Evolutionary conservation across 1,140 invertebrate genomes (phyloP), one percentile per base, ranked within the genome.

Genomic region (Drosophila nigromelanica): DNA sequence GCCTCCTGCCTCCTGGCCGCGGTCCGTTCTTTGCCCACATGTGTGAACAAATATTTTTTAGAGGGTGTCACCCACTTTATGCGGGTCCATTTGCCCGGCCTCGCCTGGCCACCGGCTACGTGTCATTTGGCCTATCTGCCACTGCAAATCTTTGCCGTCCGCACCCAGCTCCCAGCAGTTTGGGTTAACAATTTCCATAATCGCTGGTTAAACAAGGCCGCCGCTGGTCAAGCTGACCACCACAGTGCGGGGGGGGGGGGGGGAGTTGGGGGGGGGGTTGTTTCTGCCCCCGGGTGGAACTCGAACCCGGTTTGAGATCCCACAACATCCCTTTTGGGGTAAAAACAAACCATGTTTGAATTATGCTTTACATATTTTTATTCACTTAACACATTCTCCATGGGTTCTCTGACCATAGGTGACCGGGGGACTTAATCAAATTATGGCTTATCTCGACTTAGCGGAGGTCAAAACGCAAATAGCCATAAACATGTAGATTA

Each of bases 301-400:
- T 56, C 45, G 11, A 59, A 74, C 64, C 59, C 67, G 67, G 72
- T 74, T 74, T 63, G 64, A 59, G 67, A 74, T 70, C 35, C 52
- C 73, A 75, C n/a, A n/a, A n/a, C n/a, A n/a, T n/a, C n/a, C n/a
- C n/a, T n/a, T n/a, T n/a, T n/a, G n/a, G n/a, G n/a, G n/a, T n/a
- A n/a, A n/a, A n/a, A 27, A 35, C 30, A 50, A 33, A 50, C 76
- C 63, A 63, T 80, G 79, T 78, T 83, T 89, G 83, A 89, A 83
- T 89, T 89, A 89, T 89, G 83, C 67, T 74, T 89, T 83, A 89
- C 85, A 89, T 89, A 89, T 89, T 89, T 89, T 89, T 89, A 89
- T 89, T 89, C 83, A 89, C 83, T 89, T 89, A 89, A 89, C 83
- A 80, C 79, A 71, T 66, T 70, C 45, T 27, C 70, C 35, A 50